Base-by-base conservation (phyloP, 2,888 invertebrate species). In the Xestoiulus laeticollis region DNA sequence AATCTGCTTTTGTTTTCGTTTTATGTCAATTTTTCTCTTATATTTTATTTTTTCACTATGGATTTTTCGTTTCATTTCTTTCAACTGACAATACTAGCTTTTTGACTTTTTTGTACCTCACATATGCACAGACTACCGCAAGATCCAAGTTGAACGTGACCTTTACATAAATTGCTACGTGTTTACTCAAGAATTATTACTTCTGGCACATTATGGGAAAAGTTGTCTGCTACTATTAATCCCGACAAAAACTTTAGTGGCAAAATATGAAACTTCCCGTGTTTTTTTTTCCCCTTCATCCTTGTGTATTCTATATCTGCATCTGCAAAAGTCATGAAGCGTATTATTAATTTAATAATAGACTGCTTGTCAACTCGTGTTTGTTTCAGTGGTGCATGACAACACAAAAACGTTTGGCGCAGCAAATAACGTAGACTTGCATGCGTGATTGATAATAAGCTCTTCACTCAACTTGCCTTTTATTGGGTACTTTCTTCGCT, bases 341-440 rank as follows among this genome's bases (percentile, higher is more conserved):
- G 26, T 68, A 8, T 26, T n/a, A 68, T 68, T 68, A 68, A 68
- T 68, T 68, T 68, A 68, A 68, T 68, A 68, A 68, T 26, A 68
- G 68, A 8, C 26, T 68, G 22, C 68, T 68, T 68, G 68, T 68
- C 68, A 19, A 68, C 68, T 68, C 22, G n/a, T n/a, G 59, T 59
- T 59, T 59, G 59, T 59, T 59, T 59, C 59, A 59, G 59, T 2
- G 59, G n/a, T 59, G 59, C 59, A 19, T 59, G 59, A n/a, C 59
- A 59, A 8, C 59, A n/a, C 59, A 12, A n/a, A n/a, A n/a, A n/a
- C n/a, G 59, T n/a, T 59, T 26, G 22, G n/a, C 68, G 26, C 68
- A 68, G 68, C 26, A 68, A 68, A 68, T 59, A 59, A 59, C 53
- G n/a, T n/a, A 59, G 53, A n/a, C 53, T n/a, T 59, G 53, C 68